These are phyloP conservation scores for Caenorhabditis doughertyi DNA, from an alignment of 2,888 invertebrate genomes.

Conservation along the genomic window DNA sequence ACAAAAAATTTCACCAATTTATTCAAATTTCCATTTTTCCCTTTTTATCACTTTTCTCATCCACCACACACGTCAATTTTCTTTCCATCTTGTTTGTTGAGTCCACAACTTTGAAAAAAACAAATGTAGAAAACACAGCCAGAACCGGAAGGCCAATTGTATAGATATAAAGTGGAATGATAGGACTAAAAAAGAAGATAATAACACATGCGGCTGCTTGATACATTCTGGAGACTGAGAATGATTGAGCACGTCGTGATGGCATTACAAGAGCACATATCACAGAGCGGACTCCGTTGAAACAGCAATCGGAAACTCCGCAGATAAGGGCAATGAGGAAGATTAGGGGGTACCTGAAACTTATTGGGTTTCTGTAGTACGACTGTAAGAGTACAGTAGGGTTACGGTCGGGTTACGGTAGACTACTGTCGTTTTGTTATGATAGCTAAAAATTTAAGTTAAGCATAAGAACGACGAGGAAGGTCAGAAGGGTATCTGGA, in stretches of 20 bases:
- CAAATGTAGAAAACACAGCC: slow-evolving; percentile 26
- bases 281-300: slow-evolving; percentile 67
- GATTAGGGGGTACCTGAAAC: slow-evolving; percentile 51
- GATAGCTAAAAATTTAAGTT: too few relatives aligned
- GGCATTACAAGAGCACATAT: slow-evolving; percentile 70
- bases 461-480: too few relatives aligned
- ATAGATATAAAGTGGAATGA: slow-evolving; percentile 57
- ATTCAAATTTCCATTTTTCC: too few relatives aligned
- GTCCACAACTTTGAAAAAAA: slow-evolving; percentile 60
- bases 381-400: too few relatives aligned
- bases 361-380: too few relatives aligned
- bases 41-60: too few relatives aligned
- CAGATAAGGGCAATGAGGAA: slow-evolving; percentile 63
- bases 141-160: slow-evolving; percentile 38
- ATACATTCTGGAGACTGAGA: slow-evolving; percentile 19
- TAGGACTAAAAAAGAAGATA: slow-evolving; percentile 62
- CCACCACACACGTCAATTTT: slow-evolving; percentile 58
- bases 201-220: slow-evolving; percentile 50
- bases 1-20: too few relatives aligned
- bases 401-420: too few relatives aligned
- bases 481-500: too few relatives aligned
- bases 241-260: slow-evolving; percentile 65
- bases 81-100: slow-evolving; percentile 64
- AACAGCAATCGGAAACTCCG: too few relatives aligned
- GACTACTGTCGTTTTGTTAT: too few relatives aligned